Evolutionary conservation across 2,113 vertebrate genomes (phyloP), one percentile per base, ranked within the genome.

Genomic region (Rhizomys pruinosus): DNA sequence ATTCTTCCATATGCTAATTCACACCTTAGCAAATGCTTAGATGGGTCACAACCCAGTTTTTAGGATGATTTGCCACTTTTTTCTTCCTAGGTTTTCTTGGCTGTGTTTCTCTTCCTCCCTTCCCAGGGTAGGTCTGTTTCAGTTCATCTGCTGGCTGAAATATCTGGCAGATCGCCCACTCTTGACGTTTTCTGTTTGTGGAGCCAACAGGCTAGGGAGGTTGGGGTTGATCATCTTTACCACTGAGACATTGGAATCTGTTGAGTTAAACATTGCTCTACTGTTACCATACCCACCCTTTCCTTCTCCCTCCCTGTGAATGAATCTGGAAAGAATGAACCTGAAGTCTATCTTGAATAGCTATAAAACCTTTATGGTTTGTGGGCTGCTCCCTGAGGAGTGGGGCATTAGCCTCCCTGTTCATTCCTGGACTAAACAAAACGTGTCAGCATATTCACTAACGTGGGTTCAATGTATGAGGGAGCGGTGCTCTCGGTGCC

Each of bases 291-390:
- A 47, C 69, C 92, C 87, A 72, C 97, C 89, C 92, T 92, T 34
- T 44, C 25, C 57, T 87, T 86, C 88, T 96, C 94, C 97, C 97
- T 98, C 66, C 15, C 97, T 97, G 95, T 98, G 98, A 98, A 98
- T 98, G 98, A 98, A 96, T 97, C 97, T 98, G 97, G 97, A 98
- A 98, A 97, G 97, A 98, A 98, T 98, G 98, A 98, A 97, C 97
- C 97, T 97, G 97, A 98, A 97, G 96, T 97, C 97, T 97, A 95
- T 97, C 94, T 98, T 91, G 91, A 97, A 97, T 96, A 97, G 97
- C 96, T 97, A 97, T 98, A 98, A 98, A 98, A 98, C 97, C 97
- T 98, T 98, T 98, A 98, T 98, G 97, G 97, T 92, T 97, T 0
- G 98, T 98, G 98, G 98, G 98, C 98, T 96, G 98, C 97, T 98